A percentile compares a stretch with the other conserved stretches of the same genome.
phyloP scores from a whole-genome alignment of 2,113 vertebrate genomes.

The Ictalurus punctatus region DNA sequence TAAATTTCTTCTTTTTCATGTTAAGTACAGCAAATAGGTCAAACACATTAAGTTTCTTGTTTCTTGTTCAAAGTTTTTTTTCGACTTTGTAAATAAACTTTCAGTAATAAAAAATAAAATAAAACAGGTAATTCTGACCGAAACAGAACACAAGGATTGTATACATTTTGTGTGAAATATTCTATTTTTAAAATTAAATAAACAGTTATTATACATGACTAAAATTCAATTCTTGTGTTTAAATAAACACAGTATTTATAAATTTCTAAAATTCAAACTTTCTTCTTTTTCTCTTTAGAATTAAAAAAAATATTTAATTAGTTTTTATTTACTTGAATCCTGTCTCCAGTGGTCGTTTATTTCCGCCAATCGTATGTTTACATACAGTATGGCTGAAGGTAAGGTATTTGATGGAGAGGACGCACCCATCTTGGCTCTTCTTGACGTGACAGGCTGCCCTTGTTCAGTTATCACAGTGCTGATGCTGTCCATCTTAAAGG shows the following conservation, averaged over 20 bases:
- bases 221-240: neutral
- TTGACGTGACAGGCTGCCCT: slow-evolving; percentile 93
- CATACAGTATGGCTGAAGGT: neutral
- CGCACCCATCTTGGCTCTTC: slow-evolving; percentile 40
- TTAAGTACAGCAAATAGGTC: neutral
- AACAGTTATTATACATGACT: neutral
- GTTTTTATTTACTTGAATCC: neutral
- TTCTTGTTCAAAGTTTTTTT: neutral
- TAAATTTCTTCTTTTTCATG: neutral
- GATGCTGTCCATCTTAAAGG: slow-evolving; percentile 99
- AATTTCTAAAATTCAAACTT: neutral
- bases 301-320: neutral
- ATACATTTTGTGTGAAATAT: neutral
- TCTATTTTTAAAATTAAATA: neutral
- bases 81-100: neutral
- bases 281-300: neutral
- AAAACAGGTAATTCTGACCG: neutral
- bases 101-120: neutral
- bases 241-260: neutral
- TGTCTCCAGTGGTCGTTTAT: neutral
- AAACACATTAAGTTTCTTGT: neutral
- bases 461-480: slow-evolving; percentile 99
- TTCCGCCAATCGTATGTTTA: neutral
- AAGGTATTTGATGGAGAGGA: neutral
- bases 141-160: neutral